Base-by-base conservation (phyloP, 2,888 invertebrate genomes). In the Coleophora flavipennella region DNA sequence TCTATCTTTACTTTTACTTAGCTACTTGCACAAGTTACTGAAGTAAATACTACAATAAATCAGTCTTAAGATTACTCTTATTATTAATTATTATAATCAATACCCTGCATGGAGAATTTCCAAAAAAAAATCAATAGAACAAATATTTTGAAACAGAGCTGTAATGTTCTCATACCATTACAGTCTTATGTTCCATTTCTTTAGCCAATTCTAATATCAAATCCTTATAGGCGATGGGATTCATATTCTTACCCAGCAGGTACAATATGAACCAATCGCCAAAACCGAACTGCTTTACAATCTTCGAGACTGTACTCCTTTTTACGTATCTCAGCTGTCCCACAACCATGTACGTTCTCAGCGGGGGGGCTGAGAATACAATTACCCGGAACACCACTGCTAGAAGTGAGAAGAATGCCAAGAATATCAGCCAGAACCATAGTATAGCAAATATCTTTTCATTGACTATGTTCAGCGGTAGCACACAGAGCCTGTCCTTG, bases 231-330 rank as follows among this genome's bases (percentile, higher is more conserved):
- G 90, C 74, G 12, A 89, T 71, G 0, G 91, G 90, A 64, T 91
- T 91, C 52, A 93, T 87, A 66, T 94, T 94, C 59, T 90, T 91
- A 41, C 92, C 90, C 35, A 94, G 79, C 59, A 91, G 89, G 63
- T 91, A 89, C 8, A 94, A 70, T 28, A 94, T 63, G 66, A 93
- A 94, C 90, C 93, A 94, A 66, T 94, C 93, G 0, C 91, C 91
- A 44, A 89, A 90, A 39, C 86, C 83, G 32, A 89, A 77, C 39
- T 70, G 69, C 42, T 74, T 77, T 0, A 88, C 81, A 43, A 90
- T 80, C 37, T 72, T 72, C 1, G 79, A 77, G 6, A 90, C 85
- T 31, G 85, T 67, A 49, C 74, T 79, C 20, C 74, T 77, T 40
- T 88, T 83, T 13, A 87, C 83, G 49, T 67, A 70, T 39, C 89